A percentile compares a stretch with the other conserved stretches of the same genome.
phyloP scores from a whole-genome alignment of 2,113 vertebrate genomes.

The Apaloderma vittatum region DNA sequence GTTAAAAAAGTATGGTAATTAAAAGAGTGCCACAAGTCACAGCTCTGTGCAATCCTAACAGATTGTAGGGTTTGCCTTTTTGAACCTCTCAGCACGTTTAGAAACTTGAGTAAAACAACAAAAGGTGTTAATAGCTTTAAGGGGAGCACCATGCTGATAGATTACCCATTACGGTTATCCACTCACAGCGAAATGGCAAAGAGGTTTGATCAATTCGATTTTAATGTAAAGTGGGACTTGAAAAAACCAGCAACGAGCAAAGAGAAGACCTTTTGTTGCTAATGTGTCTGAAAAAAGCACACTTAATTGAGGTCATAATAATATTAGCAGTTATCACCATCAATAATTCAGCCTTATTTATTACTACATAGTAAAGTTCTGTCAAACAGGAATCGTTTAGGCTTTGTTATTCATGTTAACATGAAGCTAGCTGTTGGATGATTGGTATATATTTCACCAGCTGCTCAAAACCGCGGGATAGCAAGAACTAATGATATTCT shows the following conservation, averaged over 20 bases:
- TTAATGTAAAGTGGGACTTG: conserved; percentile 87
- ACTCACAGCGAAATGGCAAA: conserved; percentile 89
- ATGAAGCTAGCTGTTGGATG: conserved; percentile 55
- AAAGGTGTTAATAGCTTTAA: conserved; percentile 98
- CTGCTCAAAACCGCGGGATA: conserved; percentile 69
- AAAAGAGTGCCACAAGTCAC: conserved; percentile 76
- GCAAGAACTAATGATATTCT: conserved; percentile 41
- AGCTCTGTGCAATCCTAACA: conserved; percentile 81
- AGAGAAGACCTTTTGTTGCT: conserved; percentile 85
- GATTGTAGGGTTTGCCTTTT: conserved; percentile 87
- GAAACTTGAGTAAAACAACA: conserved; percentile 88
- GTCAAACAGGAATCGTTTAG: conserved; percentile 70
- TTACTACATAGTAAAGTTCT: conserved; percentile 79
- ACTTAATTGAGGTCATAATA: conserved; percentile 89
- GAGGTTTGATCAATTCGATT: conserved; percentile 92
- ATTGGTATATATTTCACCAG: conserved; percentile 74
- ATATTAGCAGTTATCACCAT: conserved; percentile 86
- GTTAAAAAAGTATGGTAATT: conserved; percentile 70
- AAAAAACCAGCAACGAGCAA: conserved; percentile 63
- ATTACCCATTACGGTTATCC: conserved; percentile 92
- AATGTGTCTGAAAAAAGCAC: conserved; percentile 83
- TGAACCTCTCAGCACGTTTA: conserved; percentile 88
- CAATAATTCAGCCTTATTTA: conserved; percentile 88
- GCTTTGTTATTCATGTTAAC: conserved; percentile 76
- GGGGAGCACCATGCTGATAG: conserved; percentile 91